These are phyloP conservation scores for Lepus timidus DNA, from an alignment of 2,113 vertebrate species.

Conservation along the genomic window DNA sequence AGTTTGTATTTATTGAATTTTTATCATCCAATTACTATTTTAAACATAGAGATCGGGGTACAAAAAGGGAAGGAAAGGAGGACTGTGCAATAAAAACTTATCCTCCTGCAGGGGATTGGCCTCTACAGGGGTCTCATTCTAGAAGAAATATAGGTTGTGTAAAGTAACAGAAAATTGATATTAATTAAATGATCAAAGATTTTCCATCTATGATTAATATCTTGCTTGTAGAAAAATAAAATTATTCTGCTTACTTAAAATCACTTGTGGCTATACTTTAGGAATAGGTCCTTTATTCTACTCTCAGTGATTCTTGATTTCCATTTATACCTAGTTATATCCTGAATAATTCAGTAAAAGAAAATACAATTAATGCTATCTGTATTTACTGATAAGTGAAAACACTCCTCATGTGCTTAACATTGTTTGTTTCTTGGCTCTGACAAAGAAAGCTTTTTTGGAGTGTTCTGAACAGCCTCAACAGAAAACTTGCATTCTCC, in stretches of 20 bases:
- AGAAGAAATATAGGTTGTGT: background rate
- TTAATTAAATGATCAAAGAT: background rate
- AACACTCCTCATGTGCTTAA: background rate
- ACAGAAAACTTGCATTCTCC: background rate
- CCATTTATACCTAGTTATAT: background rate
- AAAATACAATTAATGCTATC: background rate
- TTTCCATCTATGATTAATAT: background rate
- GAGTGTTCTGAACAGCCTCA: background rate
- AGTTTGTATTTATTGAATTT: background rate
- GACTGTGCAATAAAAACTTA: background rate
- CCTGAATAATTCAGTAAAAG: background rate
- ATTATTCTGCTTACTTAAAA: background rate
- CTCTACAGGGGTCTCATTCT: background rate
- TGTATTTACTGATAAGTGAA: conserved; percentile 8
- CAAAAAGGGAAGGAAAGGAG: background rate
- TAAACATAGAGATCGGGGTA: background rate
- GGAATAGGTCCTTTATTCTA: background rate
- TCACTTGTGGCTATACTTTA: background rate
- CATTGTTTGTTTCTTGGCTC: background rate
- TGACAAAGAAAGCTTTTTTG: background rate
- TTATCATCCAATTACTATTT: background rate
- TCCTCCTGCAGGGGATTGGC: background rate
- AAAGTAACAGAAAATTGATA: background rate
- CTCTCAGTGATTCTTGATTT: background rate
- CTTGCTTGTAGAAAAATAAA: background rate